A percentile compares a stretch with the other conserved stretches of the same genome.
Conservation (phyloP, 1,140 invertebrate species). For the Homalodisca vitripennis region DNA sequence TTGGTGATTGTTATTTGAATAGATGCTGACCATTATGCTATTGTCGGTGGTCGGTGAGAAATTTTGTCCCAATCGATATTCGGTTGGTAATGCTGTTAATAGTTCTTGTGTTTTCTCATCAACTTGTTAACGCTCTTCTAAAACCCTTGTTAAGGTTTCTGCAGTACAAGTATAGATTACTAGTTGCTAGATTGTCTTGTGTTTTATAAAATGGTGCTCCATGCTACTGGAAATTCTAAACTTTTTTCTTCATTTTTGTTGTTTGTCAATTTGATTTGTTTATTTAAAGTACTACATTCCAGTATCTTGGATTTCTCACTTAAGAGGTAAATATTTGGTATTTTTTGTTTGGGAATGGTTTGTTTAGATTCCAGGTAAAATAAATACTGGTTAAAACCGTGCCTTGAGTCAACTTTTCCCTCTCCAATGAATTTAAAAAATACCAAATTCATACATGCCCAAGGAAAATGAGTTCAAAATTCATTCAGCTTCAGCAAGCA, state of each 20-base stretch:
- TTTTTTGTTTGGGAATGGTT: too few species aligned
- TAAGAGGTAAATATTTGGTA: too few species aligned
- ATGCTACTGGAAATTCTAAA: conserved; percentile 8
- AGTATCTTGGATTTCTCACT: neutral
- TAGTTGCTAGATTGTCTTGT: neutral
- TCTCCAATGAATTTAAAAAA: too few species aligned
- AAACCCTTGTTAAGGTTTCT: neutral
- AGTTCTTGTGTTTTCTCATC: neutral
- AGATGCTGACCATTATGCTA: neutral
- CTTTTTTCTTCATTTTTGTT: neutral
- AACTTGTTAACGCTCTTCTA: neutral
- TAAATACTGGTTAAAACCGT: too few species aligned
- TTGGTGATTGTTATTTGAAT: neutral
- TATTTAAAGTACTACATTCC: neutral
- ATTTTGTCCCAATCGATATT: neutral
- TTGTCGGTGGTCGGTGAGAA: too few species aligned
- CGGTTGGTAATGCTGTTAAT: neutral
- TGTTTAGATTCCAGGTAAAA: too few species aligned
- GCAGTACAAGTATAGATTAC: neutral
- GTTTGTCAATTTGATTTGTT: neutral
- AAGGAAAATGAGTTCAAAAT: too few species aligned
- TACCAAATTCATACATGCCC: too few species aligned
- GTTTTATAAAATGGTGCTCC: conserved; percentile 11
- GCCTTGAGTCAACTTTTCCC: too few species aligned
- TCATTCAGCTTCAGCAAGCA: too few species aligned